These are phyloP conservation scores for Australoheros facetus DNA, from an alignment of 2,797 vertebrate species.

Conservation along the genomic window DNA sequence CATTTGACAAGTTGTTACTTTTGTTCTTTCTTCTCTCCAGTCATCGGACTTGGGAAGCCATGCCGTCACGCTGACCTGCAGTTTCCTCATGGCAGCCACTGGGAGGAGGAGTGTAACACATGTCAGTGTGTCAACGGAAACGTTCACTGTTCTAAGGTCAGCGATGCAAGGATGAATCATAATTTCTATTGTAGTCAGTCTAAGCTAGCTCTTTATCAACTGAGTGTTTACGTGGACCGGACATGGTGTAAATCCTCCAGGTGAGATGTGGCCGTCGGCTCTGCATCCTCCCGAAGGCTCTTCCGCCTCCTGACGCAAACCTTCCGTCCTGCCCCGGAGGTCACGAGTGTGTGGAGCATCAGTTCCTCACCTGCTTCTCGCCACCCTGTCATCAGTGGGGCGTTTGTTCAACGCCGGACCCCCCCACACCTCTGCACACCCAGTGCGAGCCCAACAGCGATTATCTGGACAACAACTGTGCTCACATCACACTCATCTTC, in stretches of 20 bases:
- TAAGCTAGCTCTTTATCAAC: neutral
- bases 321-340: conserved; percentile 81
- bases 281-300: conserved; percentile 81
- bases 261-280: conserved; percentile 89
- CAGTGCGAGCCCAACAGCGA: conserved; percentile 87
- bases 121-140: conserved; percentile 88
- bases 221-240: neutral
- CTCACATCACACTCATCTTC: conserved; percentile 91
- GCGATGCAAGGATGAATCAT: neutral
- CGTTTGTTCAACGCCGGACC: conserved; percentile 83
- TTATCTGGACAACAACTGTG: conserved; percentile 89
- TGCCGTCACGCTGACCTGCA: conserved; percentile 86
- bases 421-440: conserved; percentile 73
- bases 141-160: conserved; percentile 91
- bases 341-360: conserved; percentile 84
- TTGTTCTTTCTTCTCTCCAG: conserved; percentile 61
- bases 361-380: conserved; percentile 88
- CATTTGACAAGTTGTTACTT: neutral
- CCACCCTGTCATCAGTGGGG: conserved; percentile 90
- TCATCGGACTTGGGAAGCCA: conserved; percentile 85
- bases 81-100: conserved; percentile 87
- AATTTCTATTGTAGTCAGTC: neutral
- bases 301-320: conserved; percentile 5
- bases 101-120: conserved; percentile 92
- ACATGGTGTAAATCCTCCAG: conserved; percentile 63